A percentile compares a stretch with the other conserved stretches of the same genome.
phyloP scores from a whole-genome alignment of 2,113 vertebrate genomes.

The Hydrochoerus hydrochaeris region DNA sequence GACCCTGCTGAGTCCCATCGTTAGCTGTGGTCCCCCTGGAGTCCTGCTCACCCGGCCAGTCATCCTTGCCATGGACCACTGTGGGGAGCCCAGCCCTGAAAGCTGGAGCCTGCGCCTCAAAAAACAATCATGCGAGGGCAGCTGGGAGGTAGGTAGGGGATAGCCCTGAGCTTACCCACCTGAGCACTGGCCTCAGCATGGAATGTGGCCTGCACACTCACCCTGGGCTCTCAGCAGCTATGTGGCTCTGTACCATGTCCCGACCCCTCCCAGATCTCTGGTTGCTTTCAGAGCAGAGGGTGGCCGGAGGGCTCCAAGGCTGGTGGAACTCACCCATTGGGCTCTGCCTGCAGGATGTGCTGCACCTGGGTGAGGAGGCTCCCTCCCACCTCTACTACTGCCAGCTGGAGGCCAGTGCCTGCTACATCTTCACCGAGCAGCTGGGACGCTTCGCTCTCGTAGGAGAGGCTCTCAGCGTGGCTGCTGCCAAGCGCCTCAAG shows the following conservation, averaged over 20 bases:
- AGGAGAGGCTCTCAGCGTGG: slow-evolving; percentile 97
- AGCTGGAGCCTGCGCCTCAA: slow-evolving; percentile 98
- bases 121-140: slow-evolving; percentile 97
- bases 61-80: slow-evolving; percentile 98
- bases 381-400: slow-evolving; percentile 96
- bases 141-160: slow-evolving; percentile 94
- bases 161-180: background rate
- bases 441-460: slow-evolving; percentile 97
- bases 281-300: background rate
- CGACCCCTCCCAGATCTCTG: background rate
- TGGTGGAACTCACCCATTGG: background rate
- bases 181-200: background rate
- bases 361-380: slow-evolving; percentile 94
- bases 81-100: slow-evolving; percentile 95
- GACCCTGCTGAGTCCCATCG: slow-evolving; percentile 97
- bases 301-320: background rate
- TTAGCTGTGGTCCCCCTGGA: slow-evolving; percentile 98
- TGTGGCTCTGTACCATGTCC: background rate
- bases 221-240: background rate
- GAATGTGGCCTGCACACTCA: background rate
- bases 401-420: slow-evolving; percentile 96
- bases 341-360: slow-evolving; percentile 90
- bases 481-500: slow-evolving; percentile 96
- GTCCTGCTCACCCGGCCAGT: slow-evolving; percentile 96
- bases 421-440: slow-evolving; percentile 97